Base-by-base conservation (phyloP, 2,113 vertebrate genomes). In the Otus sunia region DNA sequence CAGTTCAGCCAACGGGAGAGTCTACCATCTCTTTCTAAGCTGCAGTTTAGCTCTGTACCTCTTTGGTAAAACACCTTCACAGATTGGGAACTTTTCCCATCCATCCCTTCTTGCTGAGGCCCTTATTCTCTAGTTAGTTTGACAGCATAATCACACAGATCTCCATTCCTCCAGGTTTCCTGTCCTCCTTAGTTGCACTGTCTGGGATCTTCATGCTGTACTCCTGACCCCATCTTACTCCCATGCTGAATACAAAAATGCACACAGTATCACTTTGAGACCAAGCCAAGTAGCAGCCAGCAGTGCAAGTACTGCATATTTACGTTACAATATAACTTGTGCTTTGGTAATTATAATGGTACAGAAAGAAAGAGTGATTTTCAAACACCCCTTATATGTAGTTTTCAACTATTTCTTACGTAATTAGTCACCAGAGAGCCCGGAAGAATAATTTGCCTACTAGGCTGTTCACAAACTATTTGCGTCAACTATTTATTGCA, bases 231-330 rank as follows among this genome's bases (percentile, higher is more conserved):
- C 52, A 13, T 26, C 41, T 84, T n/a, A 76, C 27, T 58, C 25
- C 58, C 67, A 71, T 1, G 1, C 30, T 37, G 53, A 75, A 52
- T 7, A 76, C 39, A 89, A 59, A 39, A 34, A 37, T 2, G 10
- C 22, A 53, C 12, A 71, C 12, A 55, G 2, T 5, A 72, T 13
- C 55, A 56, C 66, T 82, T 2, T 7, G 15, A 67, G 56, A 50
- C 60, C 23, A 22, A 12, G 39, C 3, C 0, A 0, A 76, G 52
- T 10, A 53, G 80, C 30, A 78, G 36, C 12, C 18, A 71, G 47
- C 52, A 79, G 39, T 1, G 1, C 29, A 62, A 66, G 32, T 58
- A 58, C 32, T 49, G 18, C 0, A 0, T 52, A 49, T 34, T 89
- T 59, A 36, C 27, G 4, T 34, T 72, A 71, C 32, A 32, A 5